Percentiles rank a stretch among this genome's conserved stretches.
Conservation (phyloP, 2,113 vertebrate genomes). For the Motacilla tschutschensis region DNA sequence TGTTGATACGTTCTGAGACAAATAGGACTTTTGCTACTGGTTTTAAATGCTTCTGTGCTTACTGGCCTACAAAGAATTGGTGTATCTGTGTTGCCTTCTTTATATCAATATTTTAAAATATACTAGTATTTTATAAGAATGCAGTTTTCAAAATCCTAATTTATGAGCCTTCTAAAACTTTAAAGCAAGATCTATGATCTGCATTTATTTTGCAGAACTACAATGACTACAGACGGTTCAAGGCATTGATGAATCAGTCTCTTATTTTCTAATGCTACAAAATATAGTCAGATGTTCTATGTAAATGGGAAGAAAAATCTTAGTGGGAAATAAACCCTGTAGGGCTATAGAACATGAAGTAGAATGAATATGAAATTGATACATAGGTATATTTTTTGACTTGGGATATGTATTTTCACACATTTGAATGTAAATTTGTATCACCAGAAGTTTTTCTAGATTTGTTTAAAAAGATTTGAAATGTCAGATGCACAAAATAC, state of each 20-base stretch:
- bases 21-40: not conserved
- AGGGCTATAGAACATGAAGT: not conserved
- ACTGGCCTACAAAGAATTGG: not conserved
- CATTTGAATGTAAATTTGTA: not conserved
- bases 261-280: not conserved
- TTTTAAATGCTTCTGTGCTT: not conserved
- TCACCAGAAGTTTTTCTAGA: not conserved
- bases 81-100: not conserved
- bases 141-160: not conserved
- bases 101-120: not conserved
- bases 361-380: not conserved
- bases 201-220: not conserved
- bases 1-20: not conserved
- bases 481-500: not conserved
- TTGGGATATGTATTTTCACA: not conserved
- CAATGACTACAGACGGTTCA: not conserved
- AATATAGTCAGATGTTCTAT: not conserved
- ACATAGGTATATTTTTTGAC: not conserved
- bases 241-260: slow-evolving; percentile 8
- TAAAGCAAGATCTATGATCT: not conserved
- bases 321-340: not conserved
- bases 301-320: not conserved
- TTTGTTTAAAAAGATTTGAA: not conserved
- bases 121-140: not conserved
- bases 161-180: not conserved